A percentile compares a stretch with the other conserved stretches of the same genome.
phyloP scores from a whole-genome alignment of 1,140 invertebrate genomes.

The Hylaeus volcanicus region DNA sequence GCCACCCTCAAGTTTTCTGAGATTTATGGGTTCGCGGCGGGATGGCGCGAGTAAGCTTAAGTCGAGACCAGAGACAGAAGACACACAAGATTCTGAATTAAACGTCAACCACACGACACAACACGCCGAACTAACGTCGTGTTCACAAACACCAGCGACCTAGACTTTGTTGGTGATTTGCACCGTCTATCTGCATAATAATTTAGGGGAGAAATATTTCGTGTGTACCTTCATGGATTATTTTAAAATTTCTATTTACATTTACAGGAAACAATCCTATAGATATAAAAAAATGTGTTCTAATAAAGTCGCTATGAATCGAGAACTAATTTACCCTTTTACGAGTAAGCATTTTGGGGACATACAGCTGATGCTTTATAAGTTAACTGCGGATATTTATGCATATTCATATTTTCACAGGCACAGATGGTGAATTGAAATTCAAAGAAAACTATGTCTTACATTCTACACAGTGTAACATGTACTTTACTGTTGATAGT shows the following conservation, averaged over 20 bases:
- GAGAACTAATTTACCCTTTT: too few relatives aligned
- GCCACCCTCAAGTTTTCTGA: slow-evolving; percentile 60
- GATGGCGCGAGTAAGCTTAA: slow-evolving; percentile 43
- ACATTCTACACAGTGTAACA: too few relatives aligned
- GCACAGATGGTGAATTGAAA: too few relatives aligned
- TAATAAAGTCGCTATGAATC: too few relatives aligned
- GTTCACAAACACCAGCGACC: slow-evolving; percentile 34
- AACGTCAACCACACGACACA: slow-evolving; percentile 67
- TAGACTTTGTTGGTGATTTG: slow-evolving; percentile 51
- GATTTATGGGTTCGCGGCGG: slow-evolving; percentile 61
- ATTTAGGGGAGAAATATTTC: slow-evolving; percentile 39
- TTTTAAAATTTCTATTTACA: neutral
- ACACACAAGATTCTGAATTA: slow-evolving; percentile 64
- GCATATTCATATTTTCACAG: too few relatives aligned
- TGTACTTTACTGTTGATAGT: too few relatives aligned
- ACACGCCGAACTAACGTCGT: slow-evolving; percentile 56
- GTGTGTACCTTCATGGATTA: neutral
- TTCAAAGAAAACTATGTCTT: too few relatives aligned
- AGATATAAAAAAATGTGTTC: too few relatives aligned
- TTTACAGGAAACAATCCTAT: too few relatives aligned
- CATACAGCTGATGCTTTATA: too few relatives aligned
- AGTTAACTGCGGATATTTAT: too few relatives aligned
- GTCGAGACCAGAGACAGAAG: slow-evolving; percentile 25
- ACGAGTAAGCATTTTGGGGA: too few relatives aligned
- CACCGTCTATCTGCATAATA: slow-evolving; percentile 36